Evolutionary conservation across 2,113 vertebrate genomes (phyloP), one percentile per base, ranked within the genome.

Genomic region (Motacilla tschutschensis): DNA sequence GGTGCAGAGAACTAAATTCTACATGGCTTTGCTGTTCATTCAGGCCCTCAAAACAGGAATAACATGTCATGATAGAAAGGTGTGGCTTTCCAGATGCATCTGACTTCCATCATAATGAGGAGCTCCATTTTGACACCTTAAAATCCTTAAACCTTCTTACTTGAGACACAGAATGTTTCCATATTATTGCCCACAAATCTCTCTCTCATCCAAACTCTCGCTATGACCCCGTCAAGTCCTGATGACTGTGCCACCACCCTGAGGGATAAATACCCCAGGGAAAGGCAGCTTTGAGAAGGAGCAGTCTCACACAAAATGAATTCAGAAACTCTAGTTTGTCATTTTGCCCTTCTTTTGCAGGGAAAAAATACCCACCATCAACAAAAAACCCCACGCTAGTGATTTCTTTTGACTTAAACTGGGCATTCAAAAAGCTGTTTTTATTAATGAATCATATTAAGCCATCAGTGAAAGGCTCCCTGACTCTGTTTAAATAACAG

Each of bases 401-500:
- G 96, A 97, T 97, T 97, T 97, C 97, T 97, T 97, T 97, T 97
- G 97, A 97, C 97, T 97, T 97, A 97, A 97, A 97, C 97, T 97
- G 97, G 96, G 97, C 97, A 97, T 97, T 97, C 96, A 96, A 95
- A 97, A 97, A 97, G 97, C 97, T 97, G 97, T 95, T 97, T 97
- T 97, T 97, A 97, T 97, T 97, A 97, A 97, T 97, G 97, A 97
- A 97, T 97, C 97, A 97, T 97, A 97, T 97, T 96, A 97, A 97
- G 96, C 95, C 97, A 96, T 94, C 95, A 96, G 97, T 97, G 96
- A 98, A 97, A 98, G 93, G 96, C 97, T 98, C 97, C 96, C 96
- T 97, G 97, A 97, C 97, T 98, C 97, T 98, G 97, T 98, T 97
- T 97, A 98, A 98, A 97, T 98, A 97, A 97, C 97, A 97, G 97